phyloP scores from a whole-genome alignment of 2,888 invertebrate genomes.

The Polylopha cassiicola region DNA sequence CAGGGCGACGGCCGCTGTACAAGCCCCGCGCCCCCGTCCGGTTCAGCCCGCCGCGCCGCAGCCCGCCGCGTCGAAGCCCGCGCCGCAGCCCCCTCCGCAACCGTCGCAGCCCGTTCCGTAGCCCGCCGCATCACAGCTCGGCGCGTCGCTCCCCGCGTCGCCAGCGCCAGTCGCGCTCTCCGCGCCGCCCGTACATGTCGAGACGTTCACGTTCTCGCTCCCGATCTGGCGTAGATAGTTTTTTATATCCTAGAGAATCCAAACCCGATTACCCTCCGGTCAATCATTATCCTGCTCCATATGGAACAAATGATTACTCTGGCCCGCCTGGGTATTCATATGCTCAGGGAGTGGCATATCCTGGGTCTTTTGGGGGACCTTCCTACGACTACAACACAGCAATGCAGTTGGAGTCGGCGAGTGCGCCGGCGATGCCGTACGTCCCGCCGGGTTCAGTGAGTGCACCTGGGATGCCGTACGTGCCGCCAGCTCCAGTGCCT shows the following conservation, averaged over 20 bases:
- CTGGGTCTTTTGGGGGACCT: background rate
- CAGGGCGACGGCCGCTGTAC: slow-evolving; percentile 11
- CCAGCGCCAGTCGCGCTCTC: slow-evolving; percentile 20
- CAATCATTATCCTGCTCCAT: slow-evolving; percentile 20
- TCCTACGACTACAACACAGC: slow-evolving; percentile 9
- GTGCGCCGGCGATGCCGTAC: too few relatives aligned
- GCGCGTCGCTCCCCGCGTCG: slow-evolving; percentile 11
- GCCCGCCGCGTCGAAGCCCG: slow-evolving; percentile 11
- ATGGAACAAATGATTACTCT: too few relatives aligned
- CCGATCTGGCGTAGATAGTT: slow-evolving; percentile 31
- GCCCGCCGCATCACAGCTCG: slow-evolving; percentile 3
- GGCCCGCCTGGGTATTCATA: slow-evolving; percentile 15
- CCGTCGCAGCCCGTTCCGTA: slow-evolving; percentile 18
- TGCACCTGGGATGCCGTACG: slow-evolving; percentile 12
- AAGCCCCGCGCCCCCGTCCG: slow-evolving; percentile 10
- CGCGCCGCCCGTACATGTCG: slow-evolving; percentile 10
- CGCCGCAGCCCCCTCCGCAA: slow-evolving; percentile 17
- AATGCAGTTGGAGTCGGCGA: too few relatives aligned
- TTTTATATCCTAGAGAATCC: slow-evolving; percentile 42
- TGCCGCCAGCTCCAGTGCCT: slow-evolving; percentile 26
- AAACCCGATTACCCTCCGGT: slow-evolving; percentile 21
- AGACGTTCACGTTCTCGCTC: slow-evolving; percentile 12
- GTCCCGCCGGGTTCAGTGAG: slow-evolving; percentile 8
- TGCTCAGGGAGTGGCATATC: slow-evolving; percentile 3
- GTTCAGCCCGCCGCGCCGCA: background rate